These are phyloP conservation scores for Tonatia bakeri DNA, from an alignment of 2,113 vertebrate genomes.

Conservation along the genomic window DNA sequence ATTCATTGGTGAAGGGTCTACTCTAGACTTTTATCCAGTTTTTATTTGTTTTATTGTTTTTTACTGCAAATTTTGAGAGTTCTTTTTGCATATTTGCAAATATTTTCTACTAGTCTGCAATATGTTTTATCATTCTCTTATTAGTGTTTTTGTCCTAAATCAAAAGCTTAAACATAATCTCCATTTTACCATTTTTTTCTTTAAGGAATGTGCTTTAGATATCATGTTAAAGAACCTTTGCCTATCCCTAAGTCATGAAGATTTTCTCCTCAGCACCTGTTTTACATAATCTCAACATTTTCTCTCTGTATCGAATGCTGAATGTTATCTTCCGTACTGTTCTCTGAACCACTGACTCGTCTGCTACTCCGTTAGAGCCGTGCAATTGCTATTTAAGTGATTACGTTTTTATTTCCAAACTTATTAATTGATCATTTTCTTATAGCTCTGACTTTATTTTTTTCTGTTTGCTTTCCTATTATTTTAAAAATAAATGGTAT, in stretches of 20 bases:
- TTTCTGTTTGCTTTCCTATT: background rate
- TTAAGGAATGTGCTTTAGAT: background rate
- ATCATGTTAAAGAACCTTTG: background rate
- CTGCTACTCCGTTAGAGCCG: background rate
- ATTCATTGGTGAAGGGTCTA: background rate
- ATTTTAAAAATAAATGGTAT: background rate
- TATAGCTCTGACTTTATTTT: background rate
- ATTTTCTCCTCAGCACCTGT: background rate
- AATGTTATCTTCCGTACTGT: background rate
- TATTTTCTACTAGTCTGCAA: background rate
- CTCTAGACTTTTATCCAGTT: background rate
- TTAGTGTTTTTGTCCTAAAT: background rate
- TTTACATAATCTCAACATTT: background rate
- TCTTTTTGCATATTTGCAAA: background rate
- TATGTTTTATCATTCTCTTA: background rate
- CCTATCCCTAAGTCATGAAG: background rate
- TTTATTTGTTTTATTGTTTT: background rate
- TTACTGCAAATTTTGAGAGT: background rate
- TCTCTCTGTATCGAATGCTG: background rate
- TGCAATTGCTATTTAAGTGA: background rate
- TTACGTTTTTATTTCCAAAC: background rate
- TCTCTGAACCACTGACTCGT: conserved; percentile 22
- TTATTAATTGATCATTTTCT: background rate
- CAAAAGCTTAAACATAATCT: background rate
- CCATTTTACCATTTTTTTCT: background rate